These are phyloP conservation scores for Chinchilla lanigera DNA, from an alignment of 2,113 vertebrate genomes.

Conservation along the genomic window DNA sequence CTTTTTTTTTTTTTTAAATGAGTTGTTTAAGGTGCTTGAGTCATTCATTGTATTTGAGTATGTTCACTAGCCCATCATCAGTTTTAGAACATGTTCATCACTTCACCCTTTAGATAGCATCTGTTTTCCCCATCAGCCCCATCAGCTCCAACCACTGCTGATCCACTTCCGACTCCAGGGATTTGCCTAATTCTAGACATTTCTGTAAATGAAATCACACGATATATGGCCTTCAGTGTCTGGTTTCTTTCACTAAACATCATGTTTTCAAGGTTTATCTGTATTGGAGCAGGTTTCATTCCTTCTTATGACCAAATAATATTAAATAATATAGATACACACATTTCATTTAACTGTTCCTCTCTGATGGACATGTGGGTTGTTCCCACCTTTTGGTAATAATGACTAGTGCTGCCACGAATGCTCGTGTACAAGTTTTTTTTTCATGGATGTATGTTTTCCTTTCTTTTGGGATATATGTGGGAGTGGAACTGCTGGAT, in stretches of 20 bases:
- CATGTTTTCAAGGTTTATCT: background rate
- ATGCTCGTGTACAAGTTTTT: accelerated
- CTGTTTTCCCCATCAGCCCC: no score
- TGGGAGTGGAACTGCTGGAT: background rate
- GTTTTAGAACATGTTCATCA: background rate
- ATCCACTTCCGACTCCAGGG: background rate
- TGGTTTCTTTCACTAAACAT: background rate
- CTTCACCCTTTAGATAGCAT: background rate
- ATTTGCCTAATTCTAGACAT: background rate
- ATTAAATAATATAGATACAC: background rate
- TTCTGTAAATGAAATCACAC: background rate
- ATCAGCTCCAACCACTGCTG: background rate
- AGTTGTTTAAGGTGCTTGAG: background rate
- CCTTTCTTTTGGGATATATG: background rate
- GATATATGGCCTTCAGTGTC: background rate
- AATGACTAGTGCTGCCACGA: background rate
- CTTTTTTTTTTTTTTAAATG: background rate
- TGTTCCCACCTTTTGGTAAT: background rate
- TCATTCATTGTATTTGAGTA: background rate
- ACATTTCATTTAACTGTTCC: no score
- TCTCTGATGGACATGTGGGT: background rate
- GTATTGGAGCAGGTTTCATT: accelerated
- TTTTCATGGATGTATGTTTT: accelerated
- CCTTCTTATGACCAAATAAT: background rate
- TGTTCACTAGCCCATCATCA: background rate